Base-by-base conservation (phyloP, 2,113 vertebrate genomes). In the Collichthys lucidus region DNA sequence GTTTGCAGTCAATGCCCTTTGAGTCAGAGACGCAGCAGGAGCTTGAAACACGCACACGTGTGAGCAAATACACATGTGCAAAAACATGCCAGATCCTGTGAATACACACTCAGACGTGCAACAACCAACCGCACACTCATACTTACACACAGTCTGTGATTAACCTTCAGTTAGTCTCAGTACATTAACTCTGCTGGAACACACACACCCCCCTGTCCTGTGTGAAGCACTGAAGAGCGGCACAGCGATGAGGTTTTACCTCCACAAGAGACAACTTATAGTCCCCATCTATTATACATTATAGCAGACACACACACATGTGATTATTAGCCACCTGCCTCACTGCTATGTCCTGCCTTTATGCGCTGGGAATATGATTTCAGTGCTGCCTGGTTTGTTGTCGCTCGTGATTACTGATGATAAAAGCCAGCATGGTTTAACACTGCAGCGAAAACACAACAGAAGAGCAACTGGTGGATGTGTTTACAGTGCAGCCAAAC, bases 1-100 rank as follows among this genome's bases (percentile, higher is more conserved):
- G 73, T 85, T 89, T 64, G 67, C 82, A 86, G 74, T 44, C 62
- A 88, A 78, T 83, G 75, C 52, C 74, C 89, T 88, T 71, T 72
- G 77, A 90, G 74, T 88, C 72, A 83, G 66, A 84, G 44, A 74
- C 80, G 66, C 83, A 20, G 70, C 63, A 35, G 79, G 76, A 88
- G 64, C 14, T 22, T 4, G 2, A 46, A 6, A 40, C 26, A 61
- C 56, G 44, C 19, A 46, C 20, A 49, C 26, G 24, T 14, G 35
- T 40, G 35, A 46, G 12, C 35, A 65, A 44, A 47, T 1, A 29
- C 20, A 57, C 15, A 50, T n/a, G 11, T 19, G 20, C 3, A 42
- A 9, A 31, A 20, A 60, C 60, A 50, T 11, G 40, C 20, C 35
- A 40, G 9, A 40, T 40, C 7, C 35, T 9, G 35, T 7, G 35